phyloP scores from a whole-genome alignment of 2,113 vertebrate genomes.

The Maccullochella peelii region DNA sequence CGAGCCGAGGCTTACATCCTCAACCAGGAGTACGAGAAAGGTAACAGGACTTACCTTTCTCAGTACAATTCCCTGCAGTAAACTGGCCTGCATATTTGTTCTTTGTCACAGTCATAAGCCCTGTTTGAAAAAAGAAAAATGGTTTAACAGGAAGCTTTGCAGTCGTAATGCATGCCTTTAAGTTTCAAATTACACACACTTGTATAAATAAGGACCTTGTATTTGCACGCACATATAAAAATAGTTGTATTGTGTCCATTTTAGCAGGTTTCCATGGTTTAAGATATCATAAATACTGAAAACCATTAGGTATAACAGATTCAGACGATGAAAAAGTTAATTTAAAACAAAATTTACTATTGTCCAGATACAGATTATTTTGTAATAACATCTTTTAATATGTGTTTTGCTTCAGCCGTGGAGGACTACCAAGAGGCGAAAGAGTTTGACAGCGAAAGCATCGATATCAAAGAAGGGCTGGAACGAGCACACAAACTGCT shows the following conservation, averaged over 20 bases:
- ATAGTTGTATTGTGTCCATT: background rate
- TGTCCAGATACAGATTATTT: background rate
- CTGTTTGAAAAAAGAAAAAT: background rate
- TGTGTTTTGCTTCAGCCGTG: conserved; percentile 73
- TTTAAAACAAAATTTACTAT: background rate
- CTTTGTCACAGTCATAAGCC: background rate
- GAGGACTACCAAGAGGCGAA: conserved; percentile 88
- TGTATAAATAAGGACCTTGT: background rate
- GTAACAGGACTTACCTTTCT: conserved; percentile 50
- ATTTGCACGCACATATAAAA: background rate
- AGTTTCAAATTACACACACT: background rate
- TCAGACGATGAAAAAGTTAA: background rate
- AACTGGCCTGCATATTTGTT: background rate
- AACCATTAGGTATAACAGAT: background rate
- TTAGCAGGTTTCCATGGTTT: background rate
- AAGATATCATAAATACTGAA: background rate
- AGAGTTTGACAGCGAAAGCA: conserved; percentile 85
- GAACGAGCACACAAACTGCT: conserved; percentile 88
- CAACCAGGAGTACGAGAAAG: conserved; percentile 88
- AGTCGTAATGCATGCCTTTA: background rate
- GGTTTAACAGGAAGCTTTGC: background rate
- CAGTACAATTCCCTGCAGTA: too few relatives aligned
- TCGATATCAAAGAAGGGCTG: conserved; percentile 85
- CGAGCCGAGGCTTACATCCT: conserved; percentile 88
- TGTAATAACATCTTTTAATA: background rate